A percentile compares a stretch with the other conserved stretches of the same genome.
phyloP scores from a whole-genome alignment of 2,113 vertebrate species.

The Ellobius talpinus region DNA sequence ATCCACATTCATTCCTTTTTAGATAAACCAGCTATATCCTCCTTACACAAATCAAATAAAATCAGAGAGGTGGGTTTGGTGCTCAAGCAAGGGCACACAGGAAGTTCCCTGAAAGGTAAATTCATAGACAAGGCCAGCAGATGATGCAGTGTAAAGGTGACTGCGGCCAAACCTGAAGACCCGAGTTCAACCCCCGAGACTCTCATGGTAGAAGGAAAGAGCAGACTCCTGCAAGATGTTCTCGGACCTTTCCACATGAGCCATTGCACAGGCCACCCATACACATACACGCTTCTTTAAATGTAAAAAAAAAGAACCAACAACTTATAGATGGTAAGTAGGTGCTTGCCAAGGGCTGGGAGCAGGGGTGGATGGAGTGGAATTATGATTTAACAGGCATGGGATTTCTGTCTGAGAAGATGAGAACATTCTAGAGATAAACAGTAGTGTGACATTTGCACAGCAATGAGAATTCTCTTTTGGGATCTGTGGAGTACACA shows the following conservation, averaged over 20 bases:
- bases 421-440: not conserved
- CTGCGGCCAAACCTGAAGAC: not conserved
- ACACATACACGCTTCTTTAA: not conserved
- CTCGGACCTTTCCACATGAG: not conserved
- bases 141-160: not conserved
- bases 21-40: not conserved
- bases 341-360: not conserved
- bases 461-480: not conserved
- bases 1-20: not conserved
- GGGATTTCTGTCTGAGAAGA: not conserved
- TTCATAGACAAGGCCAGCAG: not conserved
- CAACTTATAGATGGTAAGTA: not conserved
- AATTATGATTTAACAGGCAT: too few species aligned
- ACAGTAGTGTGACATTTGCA: not conserved
- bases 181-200: not conserved
- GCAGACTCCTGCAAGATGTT: too few species aligned
- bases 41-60: not conserved
- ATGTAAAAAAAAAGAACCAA: not conserved
- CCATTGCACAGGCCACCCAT: not conserved
- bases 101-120: not conserved
- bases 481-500: not conserved
- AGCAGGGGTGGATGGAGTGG: accelerated
- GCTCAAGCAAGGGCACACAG: not conserved
- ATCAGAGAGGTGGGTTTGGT: too few species aligned
- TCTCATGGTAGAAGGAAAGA: not conserved